Base-by-base conservation (phyloP, 2,113 vertebrate genomes). In the Gavia stellata region DNA sequence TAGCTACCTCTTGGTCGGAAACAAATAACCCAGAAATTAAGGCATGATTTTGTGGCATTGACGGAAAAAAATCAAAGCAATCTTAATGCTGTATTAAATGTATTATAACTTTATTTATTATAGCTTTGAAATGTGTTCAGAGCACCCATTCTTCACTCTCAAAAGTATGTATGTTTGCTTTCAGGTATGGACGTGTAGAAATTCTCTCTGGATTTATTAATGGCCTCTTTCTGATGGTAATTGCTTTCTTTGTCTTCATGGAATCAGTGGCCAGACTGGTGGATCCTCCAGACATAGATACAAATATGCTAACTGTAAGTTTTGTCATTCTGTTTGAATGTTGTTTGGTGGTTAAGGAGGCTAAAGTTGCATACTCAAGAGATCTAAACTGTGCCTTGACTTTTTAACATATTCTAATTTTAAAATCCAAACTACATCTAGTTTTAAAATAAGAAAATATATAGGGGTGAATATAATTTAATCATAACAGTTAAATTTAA, bases 131-230 rank as follows among this genome's bases (percentile, higher is more conserved):
- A 59, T 86, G 45, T 70, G 7, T 66, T 92, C 47, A 38, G 34
- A 62, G 15, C 68, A 85, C 7, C 9, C 5, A 0, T 79, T 91
- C 19, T 61, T 85, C 34, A 26, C 3, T 90, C 53, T 83, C 25
- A 47, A 17, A 80, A 47, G 26, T 77, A 50, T 21, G 0, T 95
- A 34, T 85, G 10, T 89, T 83, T 94, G 38, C 86, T 97, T 98
- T 91, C 96, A 99, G 99, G 78, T 99, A 98, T 68, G 99, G 99
- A 55, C 99, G 99, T 83, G 99, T 99, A 94, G 99, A 99, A 98
- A 99, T 99, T 88, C 99, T 99, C 18, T 99, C 99, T 77, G 99
- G 99, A 56, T 99, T 99, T 97, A 99, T 99, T 97, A 99, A 99
- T 80, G 99, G 99, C 55, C 98, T 99, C 66, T 99, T 99, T 96